Evolutionary conservation across 2,113 vertebrate species (phyloP), one percentile per base, ranked within the genome.

Genomic region (Mirza zaza): DNA sequence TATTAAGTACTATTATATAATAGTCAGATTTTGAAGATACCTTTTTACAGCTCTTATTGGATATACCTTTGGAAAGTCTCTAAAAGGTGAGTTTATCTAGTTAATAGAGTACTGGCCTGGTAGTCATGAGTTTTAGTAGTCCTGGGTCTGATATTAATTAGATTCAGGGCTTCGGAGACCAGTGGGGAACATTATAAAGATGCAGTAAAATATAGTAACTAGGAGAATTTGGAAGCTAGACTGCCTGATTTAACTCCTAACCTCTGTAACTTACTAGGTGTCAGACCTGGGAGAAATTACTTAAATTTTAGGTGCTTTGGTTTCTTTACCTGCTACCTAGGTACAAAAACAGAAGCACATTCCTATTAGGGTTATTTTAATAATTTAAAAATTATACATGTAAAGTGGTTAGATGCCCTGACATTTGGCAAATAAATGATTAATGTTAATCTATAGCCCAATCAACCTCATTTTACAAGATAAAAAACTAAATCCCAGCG

Each of bases 1-100:
- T 82, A 97, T 95, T 87, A 96, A 91, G 17, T 70, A 17, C 27
- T 77, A 90, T 61, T 84, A n/a, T 86, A 2, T 8, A 90, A 55
- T 85, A 87, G n/a, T 13, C 39, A 90, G 59, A 85, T 90, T 82
- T 77, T 84, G 20, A 50, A 83, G 57, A 75, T 76, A 13, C 63
- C 48, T 93, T 76, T 80, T 94, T 87, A 34, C 75, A 81, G 18
- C 50, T 50, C 17, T 82, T 86, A 57, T 9, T 92, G 32, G 17
- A 27, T 68, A 18, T 90, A 52, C 61, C 55, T 73, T 88, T 55
- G 13, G 52, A 59, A 85, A 86, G 25, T 67, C 17, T 34, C 29
- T 67, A 23, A 90, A 92, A 92, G 11, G 39, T 57, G 80, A 84
- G 32, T n/a, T 70, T 77, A 48, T 76, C 39, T 7, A 77, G 10